These are phyloP conservation scores for Metridium senile DNA, from an alignment of 92 coral and sea anemone genomes.

Conservation along the genomic window DNA sequence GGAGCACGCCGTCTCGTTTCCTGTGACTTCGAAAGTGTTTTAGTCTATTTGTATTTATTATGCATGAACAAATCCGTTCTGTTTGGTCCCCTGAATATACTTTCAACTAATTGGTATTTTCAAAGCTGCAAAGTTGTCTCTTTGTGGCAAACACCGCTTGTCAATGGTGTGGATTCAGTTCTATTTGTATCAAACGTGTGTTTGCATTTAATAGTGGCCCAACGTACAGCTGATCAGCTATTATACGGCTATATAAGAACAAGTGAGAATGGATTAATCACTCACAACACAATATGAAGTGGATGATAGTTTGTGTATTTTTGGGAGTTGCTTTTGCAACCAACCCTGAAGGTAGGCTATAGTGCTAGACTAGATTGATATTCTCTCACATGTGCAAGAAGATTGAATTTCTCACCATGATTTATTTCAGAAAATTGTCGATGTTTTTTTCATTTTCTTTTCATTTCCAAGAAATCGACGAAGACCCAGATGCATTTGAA, in stretches of 20 bases:
- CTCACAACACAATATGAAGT: slow-evolving; percentile 36
- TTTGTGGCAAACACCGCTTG: background rate
- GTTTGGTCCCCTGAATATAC: background rate
- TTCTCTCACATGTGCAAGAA: background rate
- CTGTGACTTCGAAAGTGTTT: too few species aligned
- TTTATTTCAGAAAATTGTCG: background rate
- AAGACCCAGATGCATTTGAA: slow-evolving; percentile 43
- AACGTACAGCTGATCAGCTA: background rate
- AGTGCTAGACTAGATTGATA: background rate
- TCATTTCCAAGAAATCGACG: background rate
- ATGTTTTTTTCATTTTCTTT: background rate
- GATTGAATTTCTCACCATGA: background rate
- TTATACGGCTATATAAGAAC: too few species aligned
- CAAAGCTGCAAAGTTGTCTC: background rate
- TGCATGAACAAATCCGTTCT: background rate
- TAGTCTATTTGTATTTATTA: too few species aligned
- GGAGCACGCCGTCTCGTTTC: too few species aligned
- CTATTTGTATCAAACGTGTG: background rate
- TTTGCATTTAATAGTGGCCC: too few species aligned
- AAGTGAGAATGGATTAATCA: background rate
- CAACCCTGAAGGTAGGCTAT: slow-evolving; percentile 50
- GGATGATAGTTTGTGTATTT: slow-evolving; percentile 32
- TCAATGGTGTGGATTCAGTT: background rate
- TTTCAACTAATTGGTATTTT: background rate
- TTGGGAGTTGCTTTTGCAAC: slow-evolving; percentile 31